These are phyloP conservation scores for Pseudomyrmex gracilis DNA, from an alignment of 1,140 invertebrate genomes.

Conservation along the genomic window DNA sequence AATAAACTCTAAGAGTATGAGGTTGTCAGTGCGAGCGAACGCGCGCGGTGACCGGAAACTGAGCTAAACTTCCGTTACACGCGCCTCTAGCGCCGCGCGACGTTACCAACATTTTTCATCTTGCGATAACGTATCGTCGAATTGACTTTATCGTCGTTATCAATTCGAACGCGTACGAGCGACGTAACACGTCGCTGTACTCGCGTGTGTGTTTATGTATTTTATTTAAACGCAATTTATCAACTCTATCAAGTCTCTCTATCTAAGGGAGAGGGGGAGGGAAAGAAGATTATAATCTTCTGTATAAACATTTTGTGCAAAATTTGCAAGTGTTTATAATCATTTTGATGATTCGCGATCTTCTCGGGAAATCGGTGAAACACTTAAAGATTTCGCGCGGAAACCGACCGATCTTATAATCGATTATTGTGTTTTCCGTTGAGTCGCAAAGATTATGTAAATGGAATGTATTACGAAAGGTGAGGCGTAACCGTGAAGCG, in stretches of 20 bases:
- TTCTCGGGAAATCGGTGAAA: background rate
- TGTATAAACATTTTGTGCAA: too few relatives aligned
- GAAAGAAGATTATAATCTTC: too few relatives aligned
- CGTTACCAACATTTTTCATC: conserved; percentile 18
- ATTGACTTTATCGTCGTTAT: conserved; percentile 26
- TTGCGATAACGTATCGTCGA: background rate
- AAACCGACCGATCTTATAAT: background rate
- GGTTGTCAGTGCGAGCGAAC: conserved; percentile 24
- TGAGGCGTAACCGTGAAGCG: background rate
- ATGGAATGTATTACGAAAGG: conserved; percentile 3
- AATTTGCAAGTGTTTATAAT: too few relatives aligned
- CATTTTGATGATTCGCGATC: too few relatives aligned
- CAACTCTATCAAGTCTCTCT: background rate
- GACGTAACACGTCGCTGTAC: background rate
- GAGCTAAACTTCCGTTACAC: conserved; percentile 44
- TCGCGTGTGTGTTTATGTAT: too few relatives aligned
- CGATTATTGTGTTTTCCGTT: background rate
- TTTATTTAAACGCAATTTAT: background rate
- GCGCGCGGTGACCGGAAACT: conserved; percentile 31
- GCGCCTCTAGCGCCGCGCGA: background rate
- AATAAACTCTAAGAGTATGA: conserved; percentile 46
- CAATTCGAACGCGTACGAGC: background rate
- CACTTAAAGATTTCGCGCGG: background rate
- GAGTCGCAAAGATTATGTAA: conserved; percentile 1
- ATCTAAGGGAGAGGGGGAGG: too few relatives aligned